A percentile compares a stretch with the other conserved stretches of the same genome.
These are phyloP conservation scores for Crypturellus undulatus DNA, from an alignment of 2,113 vertebrate species.

Conservation along the genomic window DNA sequence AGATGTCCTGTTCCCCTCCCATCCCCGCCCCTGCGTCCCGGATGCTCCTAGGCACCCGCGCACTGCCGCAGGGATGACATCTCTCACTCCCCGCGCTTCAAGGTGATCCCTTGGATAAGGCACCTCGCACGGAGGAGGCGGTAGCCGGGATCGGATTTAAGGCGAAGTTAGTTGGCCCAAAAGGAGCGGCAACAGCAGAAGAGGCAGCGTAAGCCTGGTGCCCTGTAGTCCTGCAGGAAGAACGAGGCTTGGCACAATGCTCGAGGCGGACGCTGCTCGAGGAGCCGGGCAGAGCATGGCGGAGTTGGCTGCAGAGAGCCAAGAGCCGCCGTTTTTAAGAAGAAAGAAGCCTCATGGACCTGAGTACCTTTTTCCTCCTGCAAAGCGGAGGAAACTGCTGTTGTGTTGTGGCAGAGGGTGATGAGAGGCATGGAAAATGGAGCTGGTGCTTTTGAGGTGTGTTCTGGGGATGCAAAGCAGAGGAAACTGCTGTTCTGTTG, in stretches of 20 bases:
- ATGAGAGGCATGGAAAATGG: background rate
- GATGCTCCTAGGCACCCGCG: too few relatives aligned
- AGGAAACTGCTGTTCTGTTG: background rate
- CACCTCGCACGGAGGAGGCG: background rate
- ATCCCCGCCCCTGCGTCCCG: too few relatives aligned
- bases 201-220: background rate
- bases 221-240: background rate
- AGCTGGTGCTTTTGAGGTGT: background rate
- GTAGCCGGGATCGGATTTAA: background rate
- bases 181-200: background rate
- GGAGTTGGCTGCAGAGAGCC: background rate
- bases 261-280: rapidly evolving
- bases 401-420: background rate
- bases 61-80: too few relatives aligned
- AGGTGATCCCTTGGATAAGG: background rate
- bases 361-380: background rate
- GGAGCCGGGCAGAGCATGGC: background rate
- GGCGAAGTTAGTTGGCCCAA: background rate
- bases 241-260: background rate
- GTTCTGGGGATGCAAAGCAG: background rate
- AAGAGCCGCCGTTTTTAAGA: background rate
- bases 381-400: background rate
- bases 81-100: background rate
- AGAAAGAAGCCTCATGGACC: background rate
- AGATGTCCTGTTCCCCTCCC: too few relatives aligned